Conservation (phyloP, 2,797 vertebrate genomes). For the Periparus ater region DNA sequence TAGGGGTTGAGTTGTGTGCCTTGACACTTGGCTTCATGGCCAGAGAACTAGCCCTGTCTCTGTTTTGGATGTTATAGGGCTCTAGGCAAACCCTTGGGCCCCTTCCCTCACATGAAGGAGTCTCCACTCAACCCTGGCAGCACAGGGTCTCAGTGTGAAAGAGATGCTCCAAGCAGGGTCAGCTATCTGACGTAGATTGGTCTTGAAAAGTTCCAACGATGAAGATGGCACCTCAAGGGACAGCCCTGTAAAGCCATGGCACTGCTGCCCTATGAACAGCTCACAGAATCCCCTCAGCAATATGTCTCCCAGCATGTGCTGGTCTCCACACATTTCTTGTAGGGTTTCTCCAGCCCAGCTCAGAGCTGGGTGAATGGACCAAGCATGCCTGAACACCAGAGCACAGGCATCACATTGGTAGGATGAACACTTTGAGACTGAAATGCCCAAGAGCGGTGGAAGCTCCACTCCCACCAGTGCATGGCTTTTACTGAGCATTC, state of each 20-base stretch:
- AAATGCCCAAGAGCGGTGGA: background rate
- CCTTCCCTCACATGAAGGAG: background rate
- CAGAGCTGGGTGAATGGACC: background rate
- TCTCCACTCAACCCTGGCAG: background rate
- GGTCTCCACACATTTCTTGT: background rate
- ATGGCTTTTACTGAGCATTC: background rate
- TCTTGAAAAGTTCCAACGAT: background rate
- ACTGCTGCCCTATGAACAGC: background rate
- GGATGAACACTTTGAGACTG: fast-evolving
- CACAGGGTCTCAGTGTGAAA: background rate
- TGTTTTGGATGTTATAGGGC: background rate
- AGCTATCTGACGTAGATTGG: background rate
- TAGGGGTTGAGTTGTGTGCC: background rate
- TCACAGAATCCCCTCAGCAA: background rate
- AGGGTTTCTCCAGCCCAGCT: background rate
- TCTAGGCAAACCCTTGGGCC: background rate
- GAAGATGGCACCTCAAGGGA: background rate
- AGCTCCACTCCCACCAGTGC: background rate
- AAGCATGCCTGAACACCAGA: background rate
- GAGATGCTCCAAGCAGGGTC: background rate
- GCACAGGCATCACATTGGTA: background rate
- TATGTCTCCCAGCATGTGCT: background rate
- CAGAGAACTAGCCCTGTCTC: background rate
- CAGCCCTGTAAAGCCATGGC: background rate
- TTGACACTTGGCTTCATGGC: background rate